Evolutionary conservation across 2,797 vertebrate genomes (phyloP).

Genomic region (Pseudocheirus occidentalis): DNA sequence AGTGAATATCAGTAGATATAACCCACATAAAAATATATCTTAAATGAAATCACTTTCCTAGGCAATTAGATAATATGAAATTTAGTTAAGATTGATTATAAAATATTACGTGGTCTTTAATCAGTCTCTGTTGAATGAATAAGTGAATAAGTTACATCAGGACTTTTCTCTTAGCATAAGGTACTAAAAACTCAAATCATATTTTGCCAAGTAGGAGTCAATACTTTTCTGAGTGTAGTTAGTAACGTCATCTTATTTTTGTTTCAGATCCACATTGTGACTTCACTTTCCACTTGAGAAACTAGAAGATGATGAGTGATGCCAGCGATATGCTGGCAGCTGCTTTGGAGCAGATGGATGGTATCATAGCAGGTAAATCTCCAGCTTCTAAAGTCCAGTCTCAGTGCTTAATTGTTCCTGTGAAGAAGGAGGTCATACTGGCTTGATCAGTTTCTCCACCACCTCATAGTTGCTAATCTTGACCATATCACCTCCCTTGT

Average conservation of each 20-base stretch:
- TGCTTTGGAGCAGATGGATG: conserved; percentile 98
- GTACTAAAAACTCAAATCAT: conserved; percentile 8
- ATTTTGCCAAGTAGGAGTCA: conserved; percentile 54
- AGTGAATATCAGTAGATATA: not conserved
- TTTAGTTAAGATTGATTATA: not conserved
- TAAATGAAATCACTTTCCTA: not conserved
- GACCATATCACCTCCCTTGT: not conserved
- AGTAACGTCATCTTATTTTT: not conserved
- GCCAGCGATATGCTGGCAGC: conserved; percentile 99
- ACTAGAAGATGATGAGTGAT: conserved; percentile 93
- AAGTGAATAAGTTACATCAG: not conserved
- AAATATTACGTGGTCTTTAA: not conserved
- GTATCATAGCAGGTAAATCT: conserved; percentile 94
- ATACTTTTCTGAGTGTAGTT: not conserved
- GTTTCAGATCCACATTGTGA: conserved; percentile 70
- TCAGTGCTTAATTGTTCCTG: not conserved
- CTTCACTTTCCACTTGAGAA: conserved; percentile 51
- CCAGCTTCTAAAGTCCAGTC: not conserved
- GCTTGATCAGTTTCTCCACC: not conserved
- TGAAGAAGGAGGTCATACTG: not conserved
- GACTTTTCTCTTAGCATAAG: not conserved
- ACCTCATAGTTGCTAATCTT: not conserved
- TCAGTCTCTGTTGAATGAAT: not conserved
- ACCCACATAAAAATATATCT: not conserved
- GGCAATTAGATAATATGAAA: not conserved